Evolutionary conservation across 1,140 invertebrate species (phyloP).

Genomic region (Heliothis subflexa): DNA sequence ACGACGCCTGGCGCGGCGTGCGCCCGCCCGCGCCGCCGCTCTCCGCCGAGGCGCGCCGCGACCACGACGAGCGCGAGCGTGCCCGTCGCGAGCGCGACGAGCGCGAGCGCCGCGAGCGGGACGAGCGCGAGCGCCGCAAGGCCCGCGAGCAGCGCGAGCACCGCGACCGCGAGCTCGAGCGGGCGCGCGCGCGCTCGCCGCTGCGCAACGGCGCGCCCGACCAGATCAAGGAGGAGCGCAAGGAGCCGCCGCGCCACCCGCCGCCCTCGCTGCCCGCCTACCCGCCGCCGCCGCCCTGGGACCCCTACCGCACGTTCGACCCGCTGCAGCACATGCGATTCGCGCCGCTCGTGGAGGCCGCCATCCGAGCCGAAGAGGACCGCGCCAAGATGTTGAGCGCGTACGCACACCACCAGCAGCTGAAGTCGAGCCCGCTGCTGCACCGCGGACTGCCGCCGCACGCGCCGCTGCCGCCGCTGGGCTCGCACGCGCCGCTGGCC

Average conservation of each 20-base stretch:
- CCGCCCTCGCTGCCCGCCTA: slow-evolving; percentile 87
- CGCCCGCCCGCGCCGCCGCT: slow-evolving; percentile 85
- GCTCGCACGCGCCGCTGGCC: slow-evolving; percentile 66
- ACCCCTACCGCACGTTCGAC: slow-evolving; percentile 89
- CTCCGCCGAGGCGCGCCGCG: slow-evolving; percentile 82
- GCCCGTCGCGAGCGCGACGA: slow-evolving; percentile 90
- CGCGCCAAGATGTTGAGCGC: slow-evolving; percentile 90
- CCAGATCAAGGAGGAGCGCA: slow-evolving; percentile 79
- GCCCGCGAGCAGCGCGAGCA: slow-evolving; percentile 64
- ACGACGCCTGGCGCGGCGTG: slow-evolving; percentile 86
- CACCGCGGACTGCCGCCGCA: slow-evolving; percentile 73
- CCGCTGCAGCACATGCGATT: slow-evolving; percentile 89
- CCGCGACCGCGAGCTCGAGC: slow-evolving; percentile 83
- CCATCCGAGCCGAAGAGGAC: slow-evolving; percentile 91
- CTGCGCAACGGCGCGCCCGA: slow-evolving; percentile 88
- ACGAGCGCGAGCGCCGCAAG: slow-evolving; percentile 86
- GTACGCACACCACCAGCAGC: slow-evolving; percentile 87
- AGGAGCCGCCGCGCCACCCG: slow-evolving; percentile 85
- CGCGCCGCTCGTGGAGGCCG: slow-evolving; percentile 91
- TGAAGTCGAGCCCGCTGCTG: slow-evolving; percentile 77
- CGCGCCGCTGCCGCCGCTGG: slow-evolving; percentile 62
- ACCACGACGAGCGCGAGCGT: slow-evolving; percentile 88
- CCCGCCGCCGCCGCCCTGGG: slow-evolving; percentile 88
- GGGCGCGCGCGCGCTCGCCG: slow-evolving; percentile 89
- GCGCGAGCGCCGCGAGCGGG: slow-evolving; percentile 89